Base-by-base conservation (phyloP, 2,888 invertebrate genomes). In the Monopis laevigella region DNA sequence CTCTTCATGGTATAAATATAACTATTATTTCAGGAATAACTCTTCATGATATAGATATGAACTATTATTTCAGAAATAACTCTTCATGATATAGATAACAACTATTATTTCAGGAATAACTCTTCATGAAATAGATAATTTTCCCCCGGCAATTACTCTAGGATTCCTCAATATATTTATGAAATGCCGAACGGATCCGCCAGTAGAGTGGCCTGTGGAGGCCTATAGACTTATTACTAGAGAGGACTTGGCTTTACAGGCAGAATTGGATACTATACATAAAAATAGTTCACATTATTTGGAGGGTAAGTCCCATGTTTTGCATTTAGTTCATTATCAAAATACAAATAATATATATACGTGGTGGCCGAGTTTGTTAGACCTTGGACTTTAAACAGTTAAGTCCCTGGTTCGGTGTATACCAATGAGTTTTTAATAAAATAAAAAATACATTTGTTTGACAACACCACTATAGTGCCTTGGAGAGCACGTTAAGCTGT, bases 201-300 rank as follows among this genome's bases (percentile, higher is more conserved):
- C 90, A 0, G 73, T 85, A 2, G 86, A 86, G 60, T 92, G 92
- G 90, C 85, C 89, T 0, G 74, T 83, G 14, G 82, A 84, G 16
- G 88, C 88, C 0, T 92, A 90, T 63, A 82, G 83, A 43, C 77
- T 93, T 24, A 82, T 91, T 27, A 88, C 86, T 67, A 67, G 92
- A 10, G 85, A 88, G 51, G 92, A 92, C 64, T 69, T 92, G 45
- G 88, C 88, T 0, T 70, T 82, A 1, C 82, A 86, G 48, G 77
- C 80, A 0, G 59, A 60, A 2, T 57, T 65, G 3, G 61, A 65
- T 0, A 42, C 57, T 51, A 7, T 53, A 56, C 12, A 21, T 8
- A 8, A 11, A 6, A 13, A 36, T 2, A 56, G 58, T 0, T 53
- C 56, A 0, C 67, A 73, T 39, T 68, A 69, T 48, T 59, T 71